Conservation (phyloP, 2,888 invertebrate species). For the Tipula vernalis region DNA sequence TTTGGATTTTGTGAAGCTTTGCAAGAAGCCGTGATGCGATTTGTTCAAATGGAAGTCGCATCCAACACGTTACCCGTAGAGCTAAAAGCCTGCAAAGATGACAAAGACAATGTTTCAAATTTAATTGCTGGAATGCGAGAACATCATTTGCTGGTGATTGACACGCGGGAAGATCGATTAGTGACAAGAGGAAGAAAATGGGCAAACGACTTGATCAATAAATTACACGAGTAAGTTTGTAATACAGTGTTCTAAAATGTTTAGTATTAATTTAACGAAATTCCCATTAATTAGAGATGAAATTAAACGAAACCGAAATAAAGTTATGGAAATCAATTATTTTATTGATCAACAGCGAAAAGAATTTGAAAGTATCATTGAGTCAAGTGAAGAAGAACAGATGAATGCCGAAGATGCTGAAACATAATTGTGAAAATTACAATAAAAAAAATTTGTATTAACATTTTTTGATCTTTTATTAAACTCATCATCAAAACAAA, state of each 20-base stretch:
- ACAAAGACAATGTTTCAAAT: constrained; percentile 51
- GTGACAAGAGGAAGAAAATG: constrained; percentile 55
- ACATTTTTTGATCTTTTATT: no score
- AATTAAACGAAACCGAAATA: constrained; percentile 53
- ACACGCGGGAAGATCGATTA: constrained; percentile 63
- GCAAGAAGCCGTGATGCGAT: constrained; percentile 26
- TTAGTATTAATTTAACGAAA: not conserved
- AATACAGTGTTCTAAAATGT: not conserved
- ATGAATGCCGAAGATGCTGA: not conserved
- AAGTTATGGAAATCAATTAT: constrained; percentile 67
- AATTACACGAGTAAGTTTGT: constrained; percentile 47
- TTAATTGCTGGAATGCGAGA: constrained; percentile 55
- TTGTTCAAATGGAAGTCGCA: constrained; percentile 23
- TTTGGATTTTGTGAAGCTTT: constrained; percentile 37
- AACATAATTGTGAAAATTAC: not conserved
- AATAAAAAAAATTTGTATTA: not conserved
- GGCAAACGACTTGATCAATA: constrained; percentile 49
- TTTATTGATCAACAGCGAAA: constrained; percentile 61
- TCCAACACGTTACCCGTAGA: constrained; percentile 25
- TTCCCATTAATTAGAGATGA: constrained; percentile 54
- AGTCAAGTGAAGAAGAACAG: not conserved
- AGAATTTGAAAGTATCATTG: constrained; percentile 28
- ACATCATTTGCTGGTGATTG: constrained; percentile 60
- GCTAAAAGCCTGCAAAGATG: constrained; percentile 37
- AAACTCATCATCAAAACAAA: no score